Evolutionary conservation across 30 jellyfish, hydroid and myxozoan genomes (phyloP).

Genomic region (Aurelia sp.): DNA sequence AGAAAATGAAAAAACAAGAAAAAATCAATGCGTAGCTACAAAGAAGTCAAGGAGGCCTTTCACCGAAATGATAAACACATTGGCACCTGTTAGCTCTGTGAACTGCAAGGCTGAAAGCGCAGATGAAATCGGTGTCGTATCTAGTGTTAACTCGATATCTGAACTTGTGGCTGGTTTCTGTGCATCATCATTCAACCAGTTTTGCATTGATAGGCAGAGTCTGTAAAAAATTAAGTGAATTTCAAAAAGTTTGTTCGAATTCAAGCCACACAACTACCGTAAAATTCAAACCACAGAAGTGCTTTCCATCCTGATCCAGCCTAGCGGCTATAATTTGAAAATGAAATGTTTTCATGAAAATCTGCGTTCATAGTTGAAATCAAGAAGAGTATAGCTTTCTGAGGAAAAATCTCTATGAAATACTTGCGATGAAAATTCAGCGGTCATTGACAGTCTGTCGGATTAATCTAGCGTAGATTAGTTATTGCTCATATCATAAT

Average conservation of each 20-base stretch:
- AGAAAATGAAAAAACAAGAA: too few relatives aligned
- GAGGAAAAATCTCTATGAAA: too few relatives aligned
- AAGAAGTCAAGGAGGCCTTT: not conserved
- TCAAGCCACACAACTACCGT: too few relatives aligned
- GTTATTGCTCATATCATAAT: not conserved
- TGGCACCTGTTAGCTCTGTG: conserved; percentile 63
- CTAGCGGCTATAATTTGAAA: too few relatives aligned
- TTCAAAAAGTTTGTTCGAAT: too few relatives aligned
- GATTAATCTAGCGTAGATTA: not conserved
- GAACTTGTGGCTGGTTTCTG: conserved; percentile 60
- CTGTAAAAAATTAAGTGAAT: conserved; percentile 25
- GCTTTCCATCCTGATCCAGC: too few relatives aligned
- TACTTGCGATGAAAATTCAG: too few relatives aligned
- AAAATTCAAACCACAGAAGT: too few relatives aligned
- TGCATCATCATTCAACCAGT: conserved; percentile 67
- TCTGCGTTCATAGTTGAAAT: too few relatives aligned
- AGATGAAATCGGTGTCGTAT: conserved; percentile 37
- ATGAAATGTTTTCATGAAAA: too few relatives aligned
- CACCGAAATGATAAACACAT: not conserved
- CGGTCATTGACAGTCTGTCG: too few relatives aligned
- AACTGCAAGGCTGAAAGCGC: conserved; percentile 59
- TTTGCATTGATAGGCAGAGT: conserved; percentile 46
- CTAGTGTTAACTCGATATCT: conserved; percentile 74
- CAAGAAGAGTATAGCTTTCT: too few relatives aligned
- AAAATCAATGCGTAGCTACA: not conserved